phyloP scores from a whole-genome alignment of 2,888 invertebrate genomes.

The Baccha elongata region DNA sequence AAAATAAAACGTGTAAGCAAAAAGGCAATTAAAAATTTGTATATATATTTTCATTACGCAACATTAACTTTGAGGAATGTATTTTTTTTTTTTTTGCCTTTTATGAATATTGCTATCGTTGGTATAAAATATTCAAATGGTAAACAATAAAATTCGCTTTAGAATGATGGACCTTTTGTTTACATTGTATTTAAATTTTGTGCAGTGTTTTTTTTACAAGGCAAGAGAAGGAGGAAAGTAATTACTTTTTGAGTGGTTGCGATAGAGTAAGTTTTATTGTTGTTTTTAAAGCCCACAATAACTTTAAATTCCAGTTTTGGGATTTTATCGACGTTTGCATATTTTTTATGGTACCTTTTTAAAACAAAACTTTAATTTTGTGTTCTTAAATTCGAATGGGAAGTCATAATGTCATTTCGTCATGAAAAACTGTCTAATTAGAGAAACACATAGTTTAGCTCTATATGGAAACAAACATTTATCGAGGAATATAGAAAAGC shows the following conservation, averaged over 20 bases:
- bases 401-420: too few species aligned
- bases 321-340: not conserved
- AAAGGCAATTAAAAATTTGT: slow-evolving; percentile 38
- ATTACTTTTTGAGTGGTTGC: not conserved
- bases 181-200: slow-evolving; percentile 23
- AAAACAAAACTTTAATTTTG: too few species aligned
- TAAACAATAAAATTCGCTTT: slow-evolving; percentile 16
- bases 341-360: not conserved
- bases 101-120: not conserved
- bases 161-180: slow-evolving; percentile 6
- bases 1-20: slow-evolving; percentile 39
- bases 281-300: not conserved
- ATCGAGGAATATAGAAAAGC: too few species aligned
- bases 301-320: not conserved
- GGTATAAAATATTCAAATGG: slow-evolving; percentile 23
- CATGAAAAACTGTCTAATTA: too few species aligned
- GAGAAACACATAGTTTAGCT: too few species aligned
- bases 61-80: slow-evolving; percentile 28
- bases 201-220: not conserved
- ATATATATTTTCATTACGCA: slow-evolving; percentile 43
- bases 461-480: too few species aligned
- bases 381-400: too few species aligned
- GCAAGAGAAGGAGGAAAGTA: not conserved
- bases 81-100: not conserved
- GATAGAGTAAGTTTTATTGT: not conserved